Conservation (phyloP, 2,888 invertebrate genomes). For the Lepidochrysops patricia region DNA sequence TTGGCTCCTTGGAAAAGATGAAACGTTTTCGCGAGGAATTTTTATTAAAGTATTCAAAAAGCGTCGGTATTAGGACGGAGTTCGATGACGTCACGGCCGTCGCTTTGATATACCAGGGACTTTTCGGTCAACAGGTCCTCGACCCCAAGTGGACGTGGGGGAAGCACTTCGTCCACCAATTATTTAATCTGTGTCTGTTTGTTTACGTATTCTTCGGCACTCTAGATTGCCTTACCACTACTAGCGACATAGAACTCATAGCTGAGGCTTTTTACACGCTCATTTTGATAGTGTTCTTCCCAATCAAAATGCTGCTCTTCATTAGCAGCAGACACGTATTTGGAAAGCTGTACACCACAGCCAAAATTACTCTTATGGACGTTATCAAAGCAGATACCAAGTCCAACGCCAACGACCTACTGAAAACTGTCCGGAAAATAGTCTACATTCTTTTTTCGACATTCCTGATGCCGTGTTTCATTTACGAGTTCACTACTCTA, state of each 20-base stretch:
- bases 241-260: constrained; percentile 30
- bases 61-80: constrained; percentile 38
- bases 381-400: constrained; percentile 30
- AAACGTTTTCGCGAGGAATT: constrained; percentile 17
- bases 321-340: constrained; percentile 32
- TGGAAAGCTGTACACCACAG: constrained; percentile 33
- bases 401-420: constrained; percentile 25
- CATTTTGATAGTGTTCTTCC: constrained; percentile 32
- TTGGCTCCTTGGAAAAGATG: constrained; percentile 16
- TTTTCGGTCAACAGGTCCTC: constrained; percentile 46
- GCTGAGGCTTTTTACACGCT: constrained; percentile 46
- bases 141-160: constrained; percentile 46
- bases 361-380: constrained; percentile 36
- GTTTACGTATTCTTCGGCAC: constrained; percentile 47
- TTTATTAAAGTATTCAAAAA: constrained; percentile 33
- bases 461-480: constrained; percentile 31
- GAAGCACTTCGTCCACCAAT: constrained; percentile 31
- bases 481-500: constrained; percentile 35
- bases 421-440: constrained; percentile 29
- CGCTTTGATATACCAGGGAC: constrained; percentile 35
- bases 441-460: constrained; percentile 29
- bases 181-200: constrained; percentile 30
- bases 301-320: constrained; percentile 37
- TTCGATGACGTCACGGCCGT: constrained; percentile 36
- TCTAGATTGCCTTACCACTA: constrained; percentile 31